Base-by-base conservation (phyloP, 2,113 vertebrate species). In the Crotalus tigris region DNA sequence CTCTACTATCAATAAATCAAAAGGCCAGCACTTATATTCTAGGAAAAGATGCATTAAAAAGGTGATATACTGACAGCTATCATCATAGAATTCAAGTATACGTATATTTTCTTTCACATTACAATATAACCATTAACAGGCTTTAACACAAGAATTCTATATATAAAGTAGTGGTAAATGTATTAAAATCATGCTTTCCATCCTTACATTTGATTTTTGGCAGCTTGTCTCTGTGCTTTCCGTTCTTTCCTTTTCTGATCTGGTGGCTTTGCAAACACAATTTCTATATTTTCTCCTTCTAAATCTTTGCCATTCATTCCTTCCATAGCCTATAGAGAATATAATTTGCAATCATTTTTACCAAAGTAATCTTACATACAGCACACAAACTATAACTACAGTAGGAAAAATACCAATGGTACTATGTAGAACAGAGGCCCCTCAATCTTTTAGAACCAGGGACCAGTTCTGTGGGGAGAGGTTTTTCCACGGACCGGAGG, bases 221-320 rank as follows among this genome's bases (percentile, higher is more conserved):
- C 98, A 49, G 99, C 99, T 98, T 99, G 99, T 94, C 99, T 98
- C 97, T 99, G 99, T 91, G 99, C 99, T 97, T 99, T 99, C 88
- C 99, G 99, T 96, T 99, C 99, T 97, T 99, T 99, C 95, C 99
- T 98, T 95, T 99, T 99, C 98, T 99, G 99, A 97, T 99, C 99
- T 17, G 99, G 99, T 90, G 99, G 99, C 94, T 99, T 99, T 95
- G 99, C 99, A 95, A 99, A 99, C 95, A 99, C 99, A 59, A 99
- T 99, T 98, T 99, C 99, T 91, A 99, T 99, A 91, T 98, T 98
- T 96, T 99, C 99, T 93, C 99, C 99, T 96, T 99, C 99, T 97
- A 99, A 97, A 95, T 99, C 98, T 97, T 98, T 99, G 75, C 99
- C 99, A 95, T 99, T 99, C 99, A 99, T 98, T 97, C 99, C 98